Percentiles rank a stretch among this genome's conserved stretches.
Evolutionary conservation across 2,113 vertebrate genomes (phyloP).

Genomic region (Laterallus jamaicensis): DNA sequence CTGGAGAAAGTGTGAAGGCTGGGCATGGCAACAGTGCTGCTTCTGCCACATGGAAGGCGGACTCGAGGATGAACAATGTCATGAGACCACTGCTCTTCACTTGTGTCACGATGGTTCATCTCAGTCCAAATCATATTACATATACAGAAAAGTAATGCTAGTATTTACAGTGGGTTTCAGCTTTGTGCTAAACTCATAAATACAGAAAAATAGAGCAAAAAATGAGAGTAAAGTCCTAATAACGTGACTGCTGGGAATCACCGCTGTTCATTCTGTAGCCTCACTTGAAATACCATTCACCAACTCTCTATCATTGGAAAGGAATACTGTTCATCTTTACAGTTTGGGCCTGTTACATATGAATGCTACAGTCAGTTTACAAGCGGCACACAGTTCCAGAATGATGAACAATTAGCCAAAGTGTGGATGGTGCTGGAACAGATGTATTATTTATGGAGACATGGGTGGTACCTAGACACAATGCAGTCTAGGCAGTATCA

Average conservation of each 20-base stretch:
- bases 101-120: neutral
- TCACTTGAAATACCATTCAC: neutral
- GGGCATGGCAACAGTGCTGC: neutral
- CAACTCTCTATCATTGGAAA: neutral
- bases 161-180: neutral
- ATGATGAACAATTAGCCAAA: neutral
- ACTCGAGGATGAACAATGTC: neutral
- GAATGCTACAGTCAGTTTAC: neutral
- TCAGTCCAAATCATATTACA: neutral
- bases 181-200: neutral
- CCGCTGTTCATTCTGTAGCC: neutral
- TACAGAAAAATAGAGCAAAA: neutral
- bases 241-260: neutral
- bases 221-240: neutral
- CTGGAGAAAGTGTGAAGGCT: neutral
- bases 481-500: neutral
- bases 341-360: fast-evolving
- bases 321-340: neutral
- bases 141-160: neutral
- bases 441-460: neutral
- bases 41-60: neutral
- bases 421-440: neutral
- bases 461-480: neutral
- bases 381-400: neutral
- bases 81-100: neutral